Conservation (phyloP, 2,888 invertebrate species). For the Escarpia spicata region DNA sequence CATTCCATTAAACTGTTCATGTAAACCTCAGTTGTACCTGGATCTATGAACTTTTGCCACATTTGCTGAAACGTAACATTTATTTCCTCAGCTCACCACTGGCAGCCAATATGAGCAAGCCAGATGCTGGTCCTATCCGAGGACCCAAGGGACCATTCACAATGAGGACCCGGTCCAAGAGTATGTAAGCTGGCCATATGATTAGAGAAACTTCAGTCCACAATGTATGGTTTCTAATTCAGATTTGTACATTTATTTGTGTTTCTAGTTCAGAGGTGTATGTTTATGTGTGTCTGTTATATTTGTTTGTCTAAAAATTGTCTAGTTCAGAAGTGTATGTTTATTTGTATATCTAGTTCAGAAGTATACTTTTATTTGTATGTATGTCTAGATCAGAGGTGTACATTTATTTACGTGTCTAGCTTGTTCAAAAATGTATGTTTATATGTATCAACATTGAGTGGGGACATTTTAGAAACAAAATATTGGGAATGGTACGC, state of each 20-base stretch:
- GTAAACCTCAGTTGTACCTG: too few relatives aligned
- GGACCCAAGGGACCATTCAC: conserved; percentile 6
- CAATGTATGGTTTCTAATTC: not conserved
- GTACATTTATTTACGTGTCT: not conserved
- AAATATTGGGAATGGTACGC: not conserved
- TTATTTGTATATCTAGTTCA: not conserved
- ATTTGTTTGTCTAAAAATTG: too few relatives aligned
- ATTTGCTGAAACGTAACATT: too few relatives aligned
- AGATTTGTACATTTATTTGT: not conserved
- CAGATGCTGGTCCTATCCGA: not conserved
- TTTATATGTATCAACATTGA: too few relatives aligned
- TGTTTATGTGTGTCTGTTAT: not conserved
- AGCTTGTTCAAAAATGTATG: not conserved
- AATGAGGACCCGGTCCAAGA: conserved; percentile 16
- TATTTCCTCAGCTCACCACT: too few relatives aligned
- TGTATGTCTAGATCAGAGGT: too few relatives aligned
- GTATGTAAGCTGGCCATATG: conserved; percentile 12
- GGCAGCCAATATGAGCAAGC: not conserved
- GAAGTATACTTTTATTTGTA: not conserved
- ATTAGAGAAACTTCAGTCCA: not conserved
- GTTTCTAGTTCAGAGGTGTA: not conserved
- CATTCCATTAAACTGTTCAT: too few relatives aligned
- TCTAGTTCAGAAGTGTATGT: too few relatives aligned
- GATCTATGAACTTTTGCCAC: too few relatives aligned
- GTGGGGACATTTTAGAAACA: not conserved